Conservation (phyloP, 2,797 vertebrate genomes). For the Coccyzus lansbergi region DNA sequence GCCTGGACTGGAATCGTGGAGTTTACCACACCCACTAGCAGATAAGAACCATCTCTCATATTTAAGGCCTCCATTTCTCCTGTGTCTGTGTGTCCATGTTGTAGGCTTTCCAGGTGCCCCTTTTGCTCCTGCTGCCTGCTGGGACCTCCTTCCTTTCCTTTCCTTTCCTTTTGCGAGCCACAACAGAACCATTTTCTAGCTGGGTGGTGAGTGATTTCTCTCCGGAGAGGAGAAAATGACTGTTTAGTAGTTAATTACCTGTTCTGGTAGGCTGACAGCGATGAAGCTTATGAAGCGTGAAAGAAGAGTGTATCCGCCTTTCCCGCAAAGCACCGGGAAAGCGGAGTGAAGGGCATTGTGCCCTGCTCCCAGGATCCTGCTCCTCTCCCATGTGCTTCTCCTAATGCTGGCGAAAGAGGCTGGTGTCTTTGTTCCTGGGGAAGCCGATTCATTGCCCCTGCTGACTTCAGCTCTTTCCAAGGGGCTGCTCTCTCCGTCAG, state of each 20-base stretch:
- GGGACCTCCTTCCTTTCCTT: not conserved
- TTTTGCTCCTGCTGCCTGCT: not conserved
- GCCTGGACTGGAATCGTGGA: fast-evolving
- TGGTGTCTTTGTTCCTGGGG: not conserved
- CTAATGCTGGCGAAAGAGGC: not conserved
- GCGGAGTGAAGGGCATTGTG: not conserved
- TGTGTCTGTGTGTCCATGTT: not conserved
- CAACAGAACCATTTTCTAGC: constrained; percentile 70
- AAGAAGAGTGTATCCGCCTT: constrained; percentile 15
- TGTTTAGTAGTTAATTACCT: constrained; percentile 77
- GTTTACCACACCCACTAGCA: not conserved
- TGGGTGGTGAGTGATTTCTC: constrained; percentile 65
- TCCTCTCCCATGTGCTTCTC: not conserved
- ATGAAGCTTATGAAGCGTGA: constrained; percentile 69
- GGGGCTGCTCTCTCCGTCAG: not conserved
- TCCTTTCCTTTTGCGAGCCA: constrained; percentile 46
- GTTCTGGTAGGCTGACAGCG: constrained; percentile 66
- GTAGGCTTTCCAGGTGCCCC: not conserved
- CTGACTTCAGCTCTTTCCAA: not conserved
- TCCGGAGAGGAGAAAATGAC: constrained; percentile 68
- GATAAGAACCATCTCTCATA: not conserved
- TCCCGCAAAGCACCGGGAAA: constrained; percentile 30
- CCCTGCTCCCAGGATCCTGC: not conserved
- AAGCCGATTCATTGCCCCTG: constrained; percentile 4
- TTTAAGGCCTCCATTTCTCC: not conserved